phyloP scores from a whole-genome alignment of 2,113 vertebrate species.

The Rhabdomys dilectus region DNA sequence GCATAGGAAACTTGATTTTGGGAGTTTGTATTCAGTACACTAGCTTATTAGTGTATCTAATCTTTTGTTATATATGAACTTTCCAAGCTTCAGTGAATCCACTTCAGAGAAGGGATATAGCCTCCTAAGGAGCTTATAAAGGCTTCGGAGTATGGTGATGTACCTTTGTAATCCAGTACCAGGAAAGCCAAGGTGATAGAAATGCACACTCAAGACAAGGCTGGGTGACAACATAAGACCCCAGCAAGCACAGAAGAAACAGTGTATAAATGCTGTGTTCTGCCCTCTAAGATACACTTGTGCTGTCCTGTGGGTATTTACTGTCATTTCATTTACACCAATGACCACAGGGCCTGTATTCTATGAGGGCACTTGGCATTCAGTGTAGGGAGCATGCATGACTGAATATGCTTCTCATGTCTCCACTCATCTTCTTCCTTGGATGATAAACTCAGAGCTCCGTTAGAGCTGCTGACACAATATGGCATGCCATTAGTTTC shows the following conservation, averaged over 20 bases:
- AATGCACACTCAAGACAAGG: neutral
- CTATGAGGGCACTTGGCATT: neutral
- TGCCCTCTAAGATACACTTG: neutral
- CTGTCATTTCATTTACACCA: neutral
- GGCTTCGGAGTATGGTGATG: neutral
- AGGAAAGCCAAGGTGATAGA: neutral
- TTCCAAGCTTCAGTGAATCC: neutral
- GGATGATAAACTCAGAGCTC: neutral
- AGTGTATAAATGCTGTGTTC: neutral
- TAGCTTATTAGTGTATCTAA: neutral
- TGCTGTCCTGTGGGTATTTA: neutral
- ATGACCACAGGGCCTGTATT: neutral
- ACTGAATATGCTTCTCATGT: neutral
- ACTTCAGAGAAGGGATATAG: neutral
- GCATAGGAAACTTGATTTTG: too few species aligned
- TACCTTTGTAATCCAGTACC: neutral
- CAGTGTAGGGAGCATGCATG: neutral
- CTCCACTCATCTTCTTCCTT: neutral
- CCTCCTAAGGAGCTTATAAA: neutral
- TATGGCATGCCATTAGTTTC: neutral
- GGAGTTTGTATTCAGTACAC: neutral
- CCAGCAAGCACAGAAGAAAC: neutral
- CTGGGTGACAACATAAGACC: neutral
- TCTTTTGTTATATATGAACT: neutral
- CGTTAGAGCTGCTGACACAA: neutral